phyloP scores from a whole-genome alignment of 2,113 vertebrate species.

The Tetraodon nigroviridis region DNA sequence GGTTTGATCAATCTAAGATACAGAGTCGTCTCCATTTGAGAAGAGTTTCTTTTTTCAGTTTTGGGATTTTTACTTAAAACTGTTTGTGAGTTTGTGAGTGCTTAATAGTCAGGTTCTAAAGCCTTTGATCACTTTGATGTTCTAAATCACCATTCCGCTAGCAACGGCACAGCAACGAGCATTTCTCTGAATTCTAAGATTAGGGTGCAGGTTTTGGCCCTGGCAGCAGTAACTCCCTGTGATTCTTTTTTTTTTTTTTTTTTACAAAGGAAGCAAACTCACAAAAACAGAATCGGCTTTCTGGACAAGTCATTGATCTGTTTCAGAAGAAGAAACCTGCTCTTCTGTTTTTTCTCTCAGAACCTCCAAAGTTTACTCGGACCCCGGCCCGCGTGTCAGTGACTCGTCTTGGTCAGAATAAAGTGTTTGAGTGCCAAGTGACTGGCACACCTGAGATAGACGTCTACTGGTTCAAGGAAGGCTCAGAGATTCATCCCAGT shows the following conservation, averaged over 20 bases:
- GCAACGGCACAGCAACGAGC: no score
- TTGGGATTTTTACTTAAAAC: no score
- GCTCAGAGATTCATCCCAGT: slow-evolving; percentile 83
- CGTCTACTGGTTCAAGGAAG: slow-evolving; percentile 89
- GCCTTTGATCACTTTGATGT: no score
- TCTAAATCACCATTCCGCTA: no score
- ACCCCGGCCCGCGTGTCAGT: slow-evolving; percentile 85
- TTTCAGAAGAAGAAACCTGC: not conserved
- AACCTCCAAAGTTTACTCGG: slow-evolving; percentile 88
- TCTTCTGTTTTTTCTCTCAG: slow-evolving; percentile 66
- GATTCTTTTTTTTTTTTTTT: no score
- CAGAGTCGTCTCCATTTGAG: slow-evolving; percentile 11
- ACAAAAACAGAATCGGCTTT: slow-evolving; percentile 6
- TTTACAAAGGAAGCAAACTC: no score
- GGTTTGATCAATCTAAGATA: slow-evolving; percentile 4
- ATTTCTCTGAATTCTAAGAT: no score
- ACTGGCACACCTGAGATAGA: slow-evolving; percentile 91
- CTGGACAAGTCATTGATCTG: not conserved
- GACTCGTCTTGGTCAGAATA: slow-evolving; percentile 84
- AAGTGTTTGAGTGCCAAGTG: slow-evolving; percentile 90
- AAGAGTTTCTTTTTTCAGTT: no score
- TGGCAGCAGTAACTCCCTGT: no score
- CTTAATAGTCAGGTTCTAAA: no score
- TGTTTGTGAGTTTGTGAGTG: no score
- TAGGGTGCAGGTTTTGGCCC: no score